Percentiles rank a stretch among this genome's conserved stretches.
phyloP scores from a whole-genome alignment of 1,140 invertebrate species.

The Bombus affinis region DNA sequence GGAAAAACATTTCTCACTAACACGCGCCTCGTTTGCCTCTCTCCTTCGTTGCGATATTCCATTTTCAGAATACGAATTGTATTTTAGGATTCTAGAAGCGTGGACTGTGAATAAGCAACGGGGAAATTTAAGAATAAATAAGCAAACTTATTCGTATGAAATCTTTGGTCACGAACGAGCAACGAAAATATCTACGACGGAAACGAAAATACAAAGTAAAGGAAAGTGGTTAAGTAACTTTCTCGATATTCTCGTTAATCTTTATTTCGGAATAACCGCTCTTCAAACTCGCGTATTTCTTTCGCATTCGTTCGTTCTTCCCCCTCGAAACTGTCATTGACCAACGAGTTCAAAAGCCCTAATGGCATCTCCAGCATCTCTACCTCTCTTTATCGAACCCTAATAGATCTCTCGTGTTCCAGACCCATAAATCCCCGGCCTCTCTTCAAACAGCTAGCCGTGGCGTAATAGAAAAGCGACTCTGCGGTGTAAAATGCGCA shows the following conservation, averaged over 20 bases:
- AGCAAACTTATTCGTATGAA: neutral
- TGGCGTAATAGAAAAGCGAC: constrained; percentile 43
- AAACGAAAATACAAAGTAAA: too few species aligned
- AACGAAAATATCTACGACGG: neutral
- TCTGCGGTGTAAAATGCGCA: constrained; percentile 7
- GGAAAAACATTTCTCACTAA: neutral
- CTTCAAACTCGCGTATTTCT: neutral
- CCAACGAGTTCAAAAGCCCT: constrained; percentile 28
- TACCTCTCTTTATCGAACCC: constrained; percentile 6
- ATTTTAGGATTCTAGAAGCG: neutral
- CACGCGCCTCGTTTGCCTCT: neutral
- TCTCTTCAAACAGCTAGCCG: neutral
- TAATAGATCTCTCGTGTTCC: constrained; percentile 37
- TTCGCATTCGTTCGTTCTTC: neutral
- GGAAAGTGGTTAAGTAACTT: neutral
- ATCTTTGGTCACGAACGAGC: neutral
- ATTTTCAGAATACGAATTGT: neutral
- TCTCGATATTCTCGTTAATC: neutral
- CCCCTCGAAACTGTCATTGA: neutral
- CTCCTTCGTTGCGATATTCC: neutral
- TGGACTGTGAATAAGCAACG: neutral
- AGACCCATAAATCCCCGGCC: constrained; percentile 20
- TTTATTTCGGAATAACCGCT: neutral
- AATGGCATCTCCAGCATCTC: neutral
- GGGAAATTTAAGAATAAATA: neutral